Base-by-base conservation (phyloP, 2,797 vertebrate genomes). In the Anas bahamensis region DNA sequence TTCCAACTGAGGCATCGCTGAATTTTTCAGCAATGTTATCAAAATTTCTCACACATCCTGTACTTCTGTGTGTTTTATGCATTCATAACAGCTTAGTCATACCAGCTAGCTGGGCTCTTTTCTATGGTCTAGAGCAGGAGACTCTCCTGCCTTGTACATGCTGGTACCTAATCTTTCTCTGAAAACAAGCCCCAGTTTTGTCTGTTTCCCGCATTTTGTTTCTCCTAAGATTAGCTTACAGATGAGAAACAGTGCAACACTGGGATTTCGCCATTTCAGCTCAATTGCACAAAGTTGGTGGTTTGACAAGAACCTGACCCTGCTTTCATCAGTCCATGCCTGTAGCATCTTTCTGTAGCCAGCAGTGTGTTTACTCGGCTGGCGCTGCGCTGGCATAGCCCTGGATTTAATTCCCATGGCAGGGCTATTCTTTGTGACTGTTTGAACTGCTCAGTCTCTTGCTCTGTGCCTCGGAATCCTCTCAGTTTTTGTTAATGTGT, bases 1-100 rank as follows among this genome's bases (percentile, higher is more conserved):
- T 75, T 75, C 63, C 65, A 64, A 5, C 29, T 1, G 16, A 87
- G 63, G 63, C 76, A 28, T 42, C 11, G 0, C 69, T 81, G 88
- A 65, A 37, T 89, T 90, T 87, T 89, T 89, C 79, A 90, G 68
- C 41, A 66, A 23, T 4, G 6, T 70, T 93, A 86, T 39, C 24
- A 33, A 70, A 87, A 81, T 69, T 41, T 63, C 86, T 88, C 64
- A 50, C 73, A 29, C 66, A 28, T 78, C 64, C 82, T 14, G 39
- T 94, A 71, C 35, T 72, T 85, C 42, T 10, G 41, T 4, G 4
- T 53, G 19, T 60, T 87, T 83, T 66, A 28, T 0, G 0, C 10
- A 4, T 72, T 83, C 0, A 0, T 66, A 60, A 28, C 37, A 75
- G 65, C 66, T 93, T 87, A 83, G 92, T 86, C 73, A 24, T 52